These are phyloP conservation scores for Poecile atricapillus DNA, from an alignment of 2,113 vertebrate species.

Conservation along the genomic window DNA sequence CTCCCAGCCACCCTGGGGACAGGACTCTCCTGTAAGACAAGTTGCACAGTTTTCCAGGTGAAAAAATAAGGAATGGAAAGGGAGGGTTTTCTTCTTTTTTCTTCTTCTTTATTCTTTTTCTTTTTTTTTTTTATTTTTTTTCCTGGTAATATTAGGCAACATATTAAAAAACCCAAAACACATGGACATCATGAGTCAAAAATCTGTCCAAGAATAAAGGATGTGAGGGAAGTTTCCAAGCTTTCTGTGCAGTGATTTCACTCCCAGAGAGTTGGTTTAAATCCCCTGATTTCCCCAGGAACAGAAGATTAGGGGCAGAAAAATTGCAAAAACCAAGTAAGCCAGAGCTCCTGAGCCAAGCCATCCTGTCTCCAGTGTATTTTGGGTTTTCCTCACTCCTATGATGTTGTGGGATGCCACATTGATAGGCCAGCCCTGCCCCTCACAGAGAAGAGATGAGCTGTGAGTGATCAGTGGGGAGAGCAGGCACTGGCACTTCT, in stretches of 20 bases:
- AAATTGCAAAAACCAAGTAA: accelerated
- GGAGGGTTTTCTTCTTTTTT: not conserved
- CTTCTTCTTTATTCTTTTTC: accelerated
- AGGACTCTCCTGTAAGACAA: not conserved
- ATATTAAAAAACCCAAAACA: not conserved
- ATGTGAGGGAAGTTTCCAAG: not conserved
- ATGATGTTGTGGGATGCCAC: accelerated
- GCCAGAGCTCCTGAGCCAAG: not conserved
- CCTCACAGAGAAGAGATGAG: not conserved
- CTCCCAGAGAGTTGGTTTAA: not conserved
- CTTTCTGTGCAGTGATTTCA: not conserved
- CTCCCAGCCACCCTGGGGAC: not conserved
- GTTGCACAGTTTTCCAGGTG: not conserved
- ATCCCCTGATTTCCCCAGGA: not conserved
- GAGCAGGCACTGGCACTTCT: not conserved
- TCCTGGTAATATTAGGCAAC: not conserved
- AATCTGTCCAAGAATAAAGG: not conserved
- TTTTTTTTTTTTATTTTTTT: accelerated
- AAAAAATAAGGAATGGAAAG: not conserved
- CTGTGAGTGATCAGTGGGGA: not conserved
- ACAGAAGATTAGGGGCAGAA: not conserved
- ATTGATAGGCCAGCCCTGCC: not conserved
- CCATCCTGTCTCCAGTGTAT: not conserved
- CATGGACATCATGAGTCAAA: not conserved
- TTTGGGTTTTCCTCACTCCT: not conserved